Base-by-base conservation (phyloP, 2,797 vertebrate genomes). In the Megaceryle alcyon region DNA sequence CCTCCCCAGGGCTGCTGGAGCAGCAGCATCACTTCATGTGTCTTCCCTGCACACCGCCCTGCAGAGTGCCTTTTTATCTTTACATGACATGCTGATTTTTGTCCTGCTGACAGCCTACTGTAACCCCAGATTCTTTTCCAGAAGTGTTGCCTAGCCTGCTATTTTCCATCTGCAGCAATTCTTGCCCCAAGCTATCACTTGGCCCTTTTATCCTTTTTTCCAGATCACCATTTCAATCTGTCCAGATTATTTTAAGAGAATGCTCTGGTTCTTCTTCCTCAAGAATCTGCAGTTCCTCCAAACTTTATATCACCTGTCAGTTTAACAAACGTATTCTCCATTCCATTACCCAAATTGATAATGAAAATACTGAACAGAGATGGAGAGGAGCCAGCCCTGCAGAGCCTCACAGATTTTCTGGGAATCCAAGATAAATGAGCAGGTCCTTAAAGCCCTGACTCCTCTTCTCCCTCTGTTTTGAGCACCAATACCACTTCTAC, bases 261-360 rank as follows among this genome's bases (percentile, higher is more conserved):
- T 0, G 0, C 46, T 81, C 90, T 59, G 65, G 11, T 86, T 39
- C 41, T 61, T 57, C 46, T 75, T 86, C 77, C 80, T 54, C 23
- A 4, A 35, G 90, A 86, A 90, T 86, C 85, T 75, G 77, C 90
- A 95, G 80, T 44, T 54, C 54, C 85, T 78, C 69, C 61, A 0
- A 4, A 65, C 88, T 92, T 75, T 31, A 8, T 69, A 91, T 88
- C 88, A 86, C 94, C 94, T 94, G 96, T 88, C 94, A 95, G 82
- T 90, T 88, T 94, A 96, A 95, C 90, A 92, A 92, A 94, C 41
- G 21, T 49, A 48, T 76, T 90, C 95, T 90, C 93, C 90, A 54
- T 92, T 94, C 93, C 94, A 96, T 95, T 96, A 94, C 73, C 88
- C 82, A 92, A 88, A 95, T 86, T 95, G 90, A 95, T 92, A 91